Evolutionary conservation across 2,888 invertebrate genomes (phyloP).

Genomic region (Germaria angustata): DNA sequence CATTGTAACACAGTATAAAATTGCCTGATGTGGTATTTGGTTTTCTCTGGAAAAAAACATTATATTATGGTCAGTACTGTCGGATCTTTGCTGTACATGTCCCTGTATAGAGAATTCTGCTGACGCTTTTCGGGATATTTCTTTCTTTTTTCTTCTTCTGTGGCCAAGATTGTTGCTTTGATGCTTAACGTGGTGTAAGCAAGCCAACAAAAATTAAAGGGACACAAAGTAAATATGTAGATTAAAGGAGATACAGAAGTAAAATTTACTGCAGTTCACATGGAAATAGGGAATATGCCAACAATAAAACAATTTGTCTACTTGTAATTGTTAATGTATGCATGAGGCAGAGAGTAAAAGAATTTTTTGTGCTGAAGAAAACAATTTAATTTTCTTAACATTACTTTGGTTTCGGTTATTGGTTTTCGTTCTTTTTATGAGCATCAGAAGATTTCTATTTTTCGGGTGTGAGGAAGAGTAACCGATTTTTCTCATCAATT

Average conservation of each 20-base stretch:
- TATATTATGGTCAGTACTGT: conserved; percentile 37
- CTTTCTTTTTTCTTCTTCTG: too few relatives aligned
- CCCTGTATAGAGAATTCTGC: neutral
- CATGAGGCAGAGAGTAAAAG: neutral
- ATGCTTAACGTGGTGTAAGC: conserved; percentile 24
- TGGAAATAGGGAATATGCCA: neutral
- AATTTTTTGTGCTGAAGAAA: neutral
- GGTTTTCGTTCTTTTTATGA: conserved; percentile 44
- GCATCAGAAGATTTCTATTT: neutral
- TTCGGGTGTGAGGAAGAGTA: too few relatives aligned
- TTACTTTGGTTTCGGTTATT: conserved; percentile 60
- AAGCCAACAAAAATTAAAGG: conserved; percentile 1
- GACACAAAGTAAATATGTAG: neutral
- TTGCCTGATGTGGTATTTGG: conserved; percentile 37
- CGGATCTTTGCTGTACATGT: neutral
- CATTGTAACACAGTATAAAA: conserved; percentile 32
- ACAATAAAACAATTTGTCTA: neutral
- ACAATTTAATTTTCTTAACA: conserved; percentile 39
- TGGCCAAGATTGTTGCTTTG: conserved; percentile 14
- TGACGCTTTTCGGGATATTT: neutral
- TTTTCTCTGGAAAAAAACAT: conserved; percentile 23
- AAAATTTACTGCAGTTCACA: conserved; percentile 6
- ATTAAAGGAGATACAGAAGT: neutral
- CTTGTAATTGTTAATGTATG: conserved; percentile 17
- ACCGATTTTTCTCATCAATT: too few relatives aligned